Evolutionary conservation across 2,113 vertebrate genomes (phyloP).

Genomic region (Tachycineta bicolor): DNA sequence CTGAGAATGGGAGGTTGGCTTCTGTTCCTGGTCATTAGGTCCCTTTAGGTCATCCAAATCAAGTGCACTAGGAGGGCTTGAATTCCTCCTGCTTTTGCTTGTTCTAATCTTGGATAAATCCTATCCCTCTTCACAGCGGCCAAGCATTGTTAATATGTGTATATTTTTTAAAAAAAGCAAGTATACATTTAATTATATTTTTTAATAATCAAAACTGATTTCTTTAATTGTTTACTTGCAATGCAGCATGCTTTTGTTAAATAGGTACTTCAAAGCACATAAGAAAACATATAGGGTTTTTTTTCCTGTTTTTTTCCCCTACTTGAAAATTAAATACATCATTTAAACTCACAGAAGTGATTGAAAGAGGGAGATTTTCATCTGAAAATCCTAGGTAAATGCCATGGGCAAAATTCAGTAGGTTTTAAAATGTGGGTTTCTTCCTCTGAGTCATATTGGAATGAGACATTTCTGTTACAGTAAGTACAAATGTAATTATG

Average conservation of each 20-base stretch:
- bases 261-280: not conserved
- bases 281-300: not conserved
- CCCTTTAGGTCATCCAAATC: not conserved
- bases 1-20: accelerated
- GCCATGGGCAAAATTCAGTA: not conserved
- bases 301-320: not conserved
- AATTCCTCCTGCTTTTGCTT: not conserved
- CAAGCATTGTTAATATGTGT: not conserved
- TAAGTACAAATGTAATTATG: not conserved
- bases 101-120: not conserved
- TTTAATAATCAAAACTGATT: not conserved
- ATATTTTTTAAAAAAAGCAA: not conserved
- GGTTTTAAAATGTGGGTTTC: not conserved
- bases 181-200: not conserved
- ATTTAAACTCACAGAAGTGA: not conserved
- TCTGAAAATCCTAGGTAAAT: not conserved
- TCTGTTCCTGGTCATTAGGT: not conserved
- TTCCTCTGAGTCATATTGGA: not conserved
- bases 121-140: not conserved
- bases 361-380: not conserved
- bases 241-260: not conserved
- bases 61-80: not conserved
- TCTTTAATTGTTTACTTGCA: not conserved
- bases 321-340: not conserved
- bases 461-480: not conserved